These are phyloP conservation scores for Dendroctonus ponderosae DNA, from an alignment of 1,140 invertebrate genomes.

Conservation along the genomic window DNA sequence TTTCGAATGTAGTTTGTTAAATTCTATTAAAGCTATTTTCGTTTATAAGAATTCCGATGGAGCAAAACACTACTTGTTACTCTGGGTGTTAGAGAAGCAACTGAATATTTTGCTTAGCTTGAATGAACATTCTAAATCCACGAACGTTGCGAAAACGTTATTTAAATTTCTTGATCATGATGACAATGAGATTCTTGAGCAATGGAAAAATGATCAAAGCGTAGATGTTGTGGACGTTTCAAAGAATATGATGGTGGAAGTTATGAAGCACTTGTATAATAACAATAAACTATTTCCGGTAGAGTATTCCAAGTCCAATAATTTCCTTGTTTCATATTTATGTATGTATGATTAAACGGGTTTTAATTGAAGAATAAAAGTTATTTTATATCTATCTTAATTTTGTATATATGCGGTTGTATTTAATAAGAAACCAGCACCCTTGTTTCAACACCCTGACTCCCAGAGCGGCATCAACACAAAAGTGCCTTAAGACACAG, in stretches of 20 bases:
- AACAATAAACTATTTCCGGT: slow-evolving; percentile 56
- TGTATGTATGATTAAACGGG: slow-evolving; percentile 39
- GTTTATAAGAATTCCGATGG: slow-evolving; percentile 34
- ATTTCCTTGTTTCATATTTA: slow-evolving; percentile 57
- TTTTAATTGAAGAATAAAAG: neutral
- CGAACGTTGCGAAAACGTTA: slow-evolving; percentile 52
- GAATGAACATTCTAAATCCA: slow-evolving; percentile 44
- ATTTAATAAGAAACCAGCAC: too few relatives aligned
- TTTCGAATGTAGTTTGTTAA: slow-evolving; percentile 53
- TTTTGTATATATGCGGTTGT: too few relatives aligned
- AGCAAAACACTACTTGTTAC: slow-evolving; percentile 51
- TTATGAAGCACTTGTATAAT: slow-evolving; percentile 55
- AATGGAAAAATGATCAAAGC: slow-evolving; percentile 53
- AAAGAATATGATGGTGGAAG: slow-evolving; percentile 55
- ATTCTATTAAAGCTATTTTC: slow-evolving; percentile 51
- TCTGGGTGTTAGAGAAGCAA: slow-evolving; percentile 59
- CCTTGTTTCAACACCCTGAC: too few relatives aligned
- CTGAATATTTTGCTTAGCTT: slow-evolving; percentile 50
- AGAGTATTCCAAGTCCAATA: slow-evolving; percentile 54
- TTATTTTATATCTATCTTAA: too few relatives aligned
- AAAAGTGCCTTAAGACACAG: too few relatives aligned
- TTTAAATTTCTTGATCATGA: slow-evolving; percentile 50
- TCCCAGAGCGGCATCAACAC: too few relatives aligned
- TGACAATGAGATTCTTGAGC: slow-evolving; percentile 51
- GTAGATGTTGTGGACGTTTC: slow-evolving; percentile 55